These are phyloP conservation scores for Maniola hyperantus DNA, from an alignment of 2,888 invertebrate genomes.

Conservation along the genomic window DNA sequence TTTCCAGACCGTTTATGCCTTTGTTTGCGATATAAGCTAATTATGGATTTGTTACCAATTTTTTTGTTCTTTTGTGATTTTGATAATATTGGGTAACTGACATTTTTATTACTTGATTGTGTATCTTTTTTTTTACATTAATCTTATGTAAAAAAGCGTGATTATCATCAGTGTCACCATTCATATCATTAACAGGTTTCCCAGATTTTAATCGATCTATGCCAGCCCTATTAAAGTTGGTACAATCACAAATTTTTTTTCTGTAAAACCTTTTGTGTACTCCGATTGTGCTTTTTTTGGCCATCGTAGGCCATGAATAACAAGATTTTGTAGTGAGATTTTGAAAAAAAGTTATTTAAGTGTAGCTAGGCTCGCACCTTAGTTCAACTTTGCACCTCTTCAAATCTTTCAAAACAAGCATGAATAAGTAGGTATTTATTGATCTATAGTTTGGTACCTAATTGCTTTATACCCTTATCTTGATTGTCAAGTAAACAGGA, in stretches of 20 bases:
- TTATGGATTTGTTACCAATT: slow-evolving; percentile 20
- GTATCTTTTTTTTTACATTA: background rate
- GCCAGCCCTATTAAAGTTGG: background rate
- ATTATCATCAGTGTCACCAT: slow-evolving; percentile 33
- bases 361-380: background rate
- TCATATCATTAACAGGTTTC: slow-evolving; percentile 38
- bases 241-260: background rate
- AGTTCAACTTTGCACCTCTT: no score
- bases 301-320: slow-evolving; percentile 15
- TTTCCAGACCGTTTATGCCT: background rate
- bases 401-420: no score
- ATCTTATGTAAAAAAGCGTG: background rate
- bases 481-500: no score
- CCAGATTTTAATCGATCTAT: slow-evolving; percentile 31
- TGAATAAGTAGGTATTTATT: no score
- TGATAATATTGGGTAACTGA: slow-evolving; percentile 4
- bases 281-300: slow-evolving; percentile 11
- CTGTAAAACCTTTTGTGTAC: slow-evolving; percentile 17
- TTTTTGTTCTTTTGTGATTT: slow-evolving; percentile 16
- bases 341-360: background rate
- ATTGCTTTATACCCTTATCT: no score
- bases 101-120: slow-evolving; percentile 1
- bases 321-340: background rate
- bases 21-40: slow-evolving; percentile 21
- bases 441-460: no score